Percentiles rank a stretch among this genome's conserved stretches.
phyloP scores from a whole-genome alignment of 2,113 vertebrate genomes.

The Amphiprion ocellaris region DNA sequence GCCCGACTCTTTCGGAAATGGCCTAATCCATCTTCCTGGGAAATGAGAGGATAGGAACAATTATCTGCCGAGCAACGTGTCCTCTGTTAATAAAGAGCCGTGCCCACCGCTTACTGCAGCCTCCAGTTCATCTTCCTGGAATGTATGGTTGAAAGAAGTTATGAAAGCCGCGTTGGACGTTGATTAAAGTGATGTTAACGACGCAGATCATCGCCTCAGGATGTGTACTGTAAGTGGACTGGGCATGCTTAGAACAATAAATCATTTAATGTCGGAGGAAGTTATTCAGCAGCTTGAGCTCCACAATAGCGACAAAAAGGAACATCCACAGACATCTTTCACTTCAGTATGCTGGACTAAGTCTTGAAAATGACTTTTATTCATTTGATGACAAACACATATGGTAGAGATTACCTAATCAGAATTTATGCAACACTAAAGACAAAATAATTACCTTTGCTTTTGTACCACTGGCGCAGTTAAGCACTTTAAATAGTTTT shows the following conservation, averaged over 20 bases:
- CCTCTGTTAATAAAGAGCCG: conserved; percentile 50
- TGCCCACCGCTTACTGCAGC: conserved; percentile 29
- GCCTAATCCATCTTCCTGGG: conserved; percentile 81
- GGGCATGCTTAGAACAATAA: conserved; percentile 38
- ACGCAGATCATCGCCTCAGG: conserved; percentile 63
- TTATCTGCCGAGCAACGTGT: conserved; percentile 72
- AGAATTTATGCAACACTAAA: conserved; percentile 31
- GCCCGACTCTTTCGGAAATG: conserved; percentile 66
- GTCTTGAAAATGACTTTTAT: conserved; percentile 22
- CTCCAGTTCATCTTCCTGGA: conserved; percentile 64
- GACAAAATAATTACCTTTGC: conserved; percentile 49
- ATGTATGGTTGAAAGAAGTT: conserved; percentile 64
- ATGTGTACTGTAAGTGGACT: conserved; percentile 3
- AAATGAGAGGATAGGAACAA: conserved; percentile 75
- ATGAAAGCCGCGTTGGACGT: conserved; percentile 50
- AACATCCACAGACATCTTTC: conserved; percentile 10
- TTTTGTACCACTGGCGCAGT: conserved; percentile 8
- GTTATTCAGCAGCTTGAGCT: conserved; percentile 24
- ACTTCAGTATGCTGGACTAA: not conserved
- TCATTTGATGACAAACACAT: conserved; percentile 38
- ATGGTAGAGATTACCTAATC: conserved; percentile 49
- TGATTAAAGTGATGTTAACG: conserved; percentile 76
- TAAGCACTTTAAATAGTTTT: conserved; percentile 23
- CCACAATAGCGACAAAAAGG: not conserved
- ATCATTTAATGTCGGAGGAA: conserved; percentile 41